A percentile compares a stretch with the other conserved stretches of the same genome.
Evolutionary conservation across 2,888 invertebrate genomes (phyloP).

Genomic region (Hypomecis atomaria): DNA sequence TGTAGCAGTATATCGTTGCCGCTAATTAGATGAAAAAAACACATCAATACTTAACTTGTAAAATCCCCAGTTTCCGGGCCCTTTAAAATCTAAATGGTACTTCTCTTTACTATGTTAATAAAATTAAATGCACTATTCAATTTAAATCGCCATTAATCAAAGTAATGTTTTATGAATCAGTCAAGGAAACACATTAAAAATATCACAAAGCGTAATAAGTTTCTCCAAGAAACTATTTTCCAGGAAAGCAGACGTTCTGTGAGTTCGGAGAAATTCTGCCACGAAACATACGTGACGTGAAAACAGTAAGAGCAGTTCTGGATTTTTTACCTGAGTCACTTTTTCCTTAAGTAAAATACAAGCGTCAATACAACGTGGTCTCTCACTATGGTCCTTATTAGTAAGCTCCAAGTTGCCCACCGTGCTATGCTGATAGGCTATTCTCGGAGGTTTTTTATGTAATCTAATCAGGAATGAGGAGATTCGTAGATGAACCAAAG

Average conservation of each 20-base stretch:
- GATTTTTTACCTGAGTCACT: not conserved
- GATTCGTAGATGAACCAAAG: too few relatives aligned
- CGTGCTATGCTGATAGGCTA: too few relatives aligned
- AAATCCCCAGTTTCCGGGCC: too few relatives aligned
- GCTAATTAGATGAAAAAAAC: too few relatives aligned
- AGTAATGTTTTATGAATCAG: not conserved
- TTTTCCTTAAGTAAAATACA: too few relatives aligned
- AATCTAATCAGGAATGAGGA: too few relatives aligned
- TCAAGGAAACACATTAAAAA: conserved; percentile 23
- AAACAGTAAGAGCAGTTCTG: conserved; percentile 13
- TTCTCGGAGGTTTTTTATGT: too few relatives aligned
- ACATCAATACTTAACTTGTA: too few relatives aligned
- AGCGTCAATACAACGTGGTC: too few relatives aligned
- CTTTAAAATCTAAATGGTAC: not conserved
- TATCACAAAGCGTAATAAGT: conserved; percentile 27
- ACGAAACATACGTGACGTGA: conserved; percentile 8
- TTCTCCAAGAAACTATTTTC: conserved; percentile 8
- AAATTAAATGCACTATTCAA: not conserved
- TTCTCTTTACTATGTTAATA: not conserved
- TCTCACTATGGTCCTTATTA: too few relatives aligned
- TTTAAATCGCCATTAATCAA: not conserved
- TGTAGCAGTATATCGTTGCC: too few relatives aligned
- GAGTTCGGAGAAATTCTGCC: conserved; percentile 17
- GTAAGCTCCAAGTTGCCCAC: too few relatives aligned
- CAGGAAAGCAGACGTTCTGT: conserved; percentile 25